phyloP scores from a whole-genome alignment of 2,888 invertebrate species.

The Papilio protenor region DNA sequence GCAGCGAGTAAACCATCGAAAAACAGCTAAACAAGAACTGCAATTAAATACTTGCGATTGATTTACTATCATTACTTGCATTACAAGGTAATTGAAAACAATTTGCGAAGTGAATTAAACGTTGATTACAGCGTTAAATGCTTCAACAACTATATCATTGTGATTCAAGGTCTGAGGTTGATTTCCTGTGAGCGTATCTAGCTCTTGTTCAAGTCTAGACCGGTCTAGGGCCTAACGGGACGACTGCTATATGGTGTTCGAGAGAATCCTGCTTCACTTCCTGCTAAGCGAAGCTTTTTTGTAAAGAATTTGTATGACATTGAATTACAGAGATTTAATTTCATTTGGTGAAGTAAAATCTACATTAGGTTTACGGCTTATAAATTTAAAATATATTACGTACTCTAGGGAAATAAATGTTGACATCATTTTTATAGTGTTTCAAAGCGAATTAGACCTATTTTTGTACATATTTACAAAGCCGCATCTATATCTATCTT shows the following conservation, averaged over 20 bases:
- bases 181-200: constrained; percentile 58
- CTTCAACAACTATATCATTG: constrained; percentile 48
- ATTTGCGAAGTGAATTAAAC: constrained; percentile 27
- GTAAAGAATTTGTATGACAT: constrained; percentile 23
- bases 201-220: constrained; percentile 47
- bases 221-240: constrained; percentile 53
- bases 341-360: neutral
- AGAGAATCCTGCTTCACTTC: constrained; percentile 42
- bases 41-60: no score
- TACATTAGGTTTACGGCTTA: neutral
- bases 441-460: no score
- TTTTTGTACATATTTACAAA: no score
- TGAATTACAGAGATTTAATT: constrained; percentile 16
- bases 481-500: no score
- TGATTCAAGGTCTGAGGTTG: constrained; percentile 56
- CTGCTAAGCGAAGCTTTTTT: constrained; percentile 36
- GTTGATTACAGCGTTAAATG: constrained; percentile 42
- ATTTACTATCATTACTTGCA: constrained; percentile 19
- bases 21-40: no score
- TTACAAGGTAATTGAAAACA: constrained; percentile 34
- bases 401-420: neutral
- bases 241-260: constrained; percentile 44
- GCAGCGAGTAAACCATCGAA: no score
- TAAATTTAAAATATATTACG: neutral
- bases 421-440: no score